Conservation (phyloP, 1,140 invertebrate species). For the Drosophila nigrodunni region DNA sequence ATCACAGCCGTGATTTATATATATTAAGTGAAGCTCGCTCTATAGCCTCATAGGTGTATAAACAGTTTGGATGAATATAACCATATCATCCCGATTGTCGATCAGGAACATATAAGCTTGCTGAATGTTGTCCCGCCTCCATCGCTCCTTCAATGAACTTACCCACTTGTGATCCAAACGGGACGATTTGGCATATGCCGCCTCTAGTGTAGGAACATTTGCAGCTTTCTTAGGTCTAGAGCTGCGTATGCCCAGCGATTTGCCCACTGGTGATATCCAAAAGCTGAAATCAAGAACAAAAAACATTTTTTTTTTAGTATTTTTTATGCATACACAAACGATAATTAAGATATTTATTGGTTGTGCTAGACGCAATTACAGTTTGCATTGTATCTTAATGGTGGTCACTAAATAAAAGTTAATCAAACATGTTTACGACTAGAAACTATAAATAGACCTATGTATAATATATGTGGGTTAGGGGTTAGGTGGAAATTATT, state of each 20-base stretch:
- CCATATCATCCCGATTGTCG: too few relatives aligned
- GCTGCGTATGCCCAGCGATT: slow-evolving; percentile 91
- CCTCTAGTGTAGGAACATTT: slow-evolving; percentile 89
- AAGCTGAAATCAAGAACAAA: slow-evolving; percentile 86
- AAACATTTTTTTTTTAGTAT: not conserved
- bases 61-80: too few relatives aligned
- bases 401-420: not conserved
- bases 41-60: too few relatives aligned
- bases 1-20: too few relatives aligned
- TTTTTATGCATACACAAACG: not conserved
- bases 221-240: slow-evolving; percentile 90
- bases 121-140: too few relatives aligned
- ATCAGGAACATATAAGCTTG: too few relatives aligned
- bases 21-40: too few relatives aligned
- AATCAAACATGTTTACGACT: not conserved
- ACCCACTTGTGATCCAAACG: slow-evolving; percentile 92
- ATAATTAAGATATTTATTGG: not conserved
- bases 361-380: too few relatives aligned
- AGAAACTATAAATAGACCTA: too few relatives aligned
- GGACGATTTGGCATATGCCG: slow-evolving; percentile 88
- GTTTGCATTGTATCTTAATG: too few relatives aligned
- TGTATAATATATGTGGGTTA: too few relatives aligned
- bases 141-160: slow-evolving; percentile 51
- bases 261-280: slow-evolving; percentile 91
- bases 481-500: too few relatives aligned